These are phyloP conservation scores for zebrafish (Danio rerio) DNA, from an alignment of 2,113 vertebrate genomes.

Conservation along the genomic window GRCz12tu NC_133188.1:31292501-31293000, in stretches of 20 bases:
- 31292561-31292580: background rate
- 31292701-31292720: background rate
- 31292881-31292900: no score
- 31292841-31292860: no score
- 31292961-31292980: no score
- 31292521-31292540: constrained; percentile 9
- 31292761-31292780: background rate
- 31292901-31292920: no score
- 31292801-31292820: no score
- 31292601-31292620: background rate
- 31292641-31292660: background rate
- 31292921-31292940: no score
- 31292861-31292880: no score
- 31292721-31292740: background rate
- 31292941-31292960: no score
- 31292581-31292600: constrained; percentile 15
- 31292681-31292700: background rate
- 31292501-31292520: constrained; percentile 39
- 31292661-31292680: background rate
- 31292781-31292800: background rate
- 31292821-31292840: no score
- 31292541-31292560: constrained; percentile 1
- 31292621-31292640: background rate
- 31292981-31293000: no score
- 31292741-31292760: background rate